Evolutionary conservation across 2,113 vertebrate genomes (phyloP).

Genomic region (Eublepharis macularius): DNA sequence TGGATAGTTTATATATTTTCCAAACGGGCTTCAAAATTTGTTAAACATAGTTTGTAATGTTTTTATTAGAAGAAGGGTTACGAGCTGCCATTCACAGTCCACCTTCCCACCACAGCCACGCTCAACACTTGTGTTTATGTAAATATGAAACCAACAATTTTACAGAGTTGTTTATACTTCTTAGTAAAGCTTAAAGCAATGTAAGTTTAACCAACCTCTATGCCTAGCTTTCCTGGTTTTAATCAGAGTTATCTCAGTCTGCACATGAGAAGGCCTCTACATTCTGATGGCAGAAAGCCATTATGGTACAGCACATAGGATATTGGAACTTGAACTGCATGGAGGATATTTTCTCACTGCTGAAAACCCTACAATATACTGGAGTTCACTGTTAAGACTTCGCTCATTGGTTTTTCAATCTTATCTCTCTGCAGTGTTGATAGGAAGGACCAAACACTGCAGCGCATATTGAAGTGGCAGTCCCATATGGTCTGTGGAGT

Average conservation of each 20-base stretch:
- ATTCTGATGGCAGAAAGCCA: neutral
- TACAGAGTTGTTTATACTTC: neutral
- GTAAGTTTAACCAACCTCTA: neutral
- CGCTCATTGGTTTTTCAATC: neutral
- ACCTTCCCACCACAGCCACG: neutral
- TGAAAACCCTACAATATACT: neutral
- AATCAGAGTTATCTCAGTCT: too few relatives aligned
- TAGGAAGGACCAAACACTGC: neutral
- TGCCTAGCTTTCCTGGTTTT: too few relatives aligned
- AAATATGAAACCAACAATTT: neutral
- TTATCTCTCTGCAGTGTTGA: neutral
- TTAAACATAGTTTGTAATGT: neutral
- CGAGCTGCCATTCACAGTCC: neutral
- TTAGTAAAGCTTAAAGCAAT: neutral
- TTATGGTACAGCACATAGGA: neutral
- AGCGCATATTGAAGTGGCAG: neutral
- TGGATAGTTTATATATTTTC: slow-evolving; percentile 6
- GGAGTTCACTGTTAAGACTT: neutral
- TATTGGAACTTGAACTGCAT: neutral
- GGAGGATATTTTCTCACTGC: too few relatives aligned
- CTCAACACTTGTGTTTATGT: neutral
- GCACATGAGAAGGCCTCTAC: neutral
- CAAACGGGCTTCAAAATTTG: neutral
- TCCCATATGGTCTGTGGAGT: neutral
- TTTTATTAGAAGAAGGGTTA: slow-evolving; percentile 2